These are phyloP conservation scores for Rapana venosa DNA, from an alignment of 2,888 invertebrate species.

Conservation along the genomic window DNA sequence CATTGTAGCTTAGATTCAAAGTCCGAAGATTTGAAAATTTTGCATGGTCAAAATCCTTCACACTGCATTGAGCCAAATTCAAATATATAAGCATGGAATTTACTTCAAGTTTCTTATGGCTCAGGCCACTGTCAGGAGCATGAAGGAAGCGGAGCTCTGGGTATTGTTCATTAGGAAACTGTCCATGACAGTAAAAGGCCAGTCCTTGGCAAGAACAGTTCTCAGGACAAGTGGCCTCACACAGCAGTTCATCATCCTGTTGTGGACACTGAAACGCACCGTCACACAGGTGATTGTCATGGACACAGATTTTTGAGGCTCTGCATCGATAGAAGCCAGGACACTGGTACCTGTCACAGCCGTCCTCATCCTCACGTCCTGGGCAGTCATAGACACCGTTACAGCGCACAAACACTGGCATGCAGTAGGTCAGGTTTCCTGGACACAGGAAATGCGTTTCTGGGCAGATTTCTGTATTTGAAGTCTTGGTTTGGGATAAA, in stretches of 20 bases:
- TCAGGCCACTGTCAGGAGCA: background rate
- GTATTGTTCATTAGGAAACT: background rate
- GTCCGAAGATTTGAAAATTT: slow-evolving; percentile 12
- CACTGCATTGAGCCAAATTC: background rate
- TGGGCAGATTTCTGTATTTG: background rate
- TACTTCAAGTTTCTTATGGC: background rate
- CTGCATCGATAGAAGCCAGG: slow-evolving; percentile 38
- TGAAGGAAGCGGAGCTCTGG: slow-evolving; percentile 33
- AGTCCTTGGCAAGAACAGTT: slow-evolving; percentile 49
- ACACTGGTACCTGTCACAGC: slow-evolving; percentile 39
- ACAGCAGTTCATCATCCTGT: slow-evolving; percentile 56
- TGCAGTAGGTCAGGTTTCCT: slow-evolving; percentile 63
- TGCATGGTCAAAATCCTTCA: background rate
- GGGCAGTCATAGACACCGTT: slow-evolving; percentile 67
- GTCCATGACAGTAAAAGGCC: slow-evolving; percentile 37
- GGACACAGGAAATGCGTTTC: slow-evolving; percentile 18
- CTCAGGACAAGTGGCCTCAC: slow-evolving; percentile 47
- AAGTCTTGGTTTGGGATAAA: background rate
- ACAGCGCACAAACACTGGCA: slow-evolving; percentile 65
- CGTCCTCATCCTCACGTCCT: slow-evolving; percentile 78
- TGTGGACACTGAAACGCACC: slow-evolving; percentile 48
- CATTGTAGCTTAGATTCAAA: slow-evolving; percentile 29
- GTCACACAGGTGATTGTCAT: slow-evolving; percentile 53
- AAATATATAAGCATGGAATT: slow-evolving; percentile 26
- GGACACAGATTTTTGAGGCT: slow-evolving; percentile 44